phyloP scores from a whole-genome alignment of 1,140 invertebrate species.

The Lordiphosa stackelbergi region DNA sequence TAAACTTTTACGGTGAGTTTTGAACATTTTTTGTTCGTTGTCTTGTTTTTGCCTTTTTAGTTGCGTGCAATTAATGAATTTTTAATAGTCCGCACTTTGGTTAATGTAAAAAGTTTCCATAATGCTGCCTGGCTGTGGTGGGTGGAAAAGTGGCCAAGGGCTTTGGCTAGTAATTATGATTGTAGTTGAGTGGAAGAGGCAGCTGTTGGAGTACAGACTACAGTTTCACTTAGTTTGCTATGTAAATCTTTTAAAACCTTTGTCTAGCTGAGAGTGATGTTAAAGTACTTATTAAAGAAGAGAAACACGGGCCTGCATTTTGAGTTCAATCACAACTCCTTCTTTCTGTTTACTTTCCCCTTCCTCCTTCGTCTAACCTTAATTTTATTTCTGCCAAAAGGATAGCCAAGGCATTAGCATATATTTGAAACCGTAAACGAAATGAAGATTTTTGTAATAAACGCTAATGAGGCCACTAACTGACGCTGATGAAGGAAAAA shows the following conservation, averaged over 20 bases:
- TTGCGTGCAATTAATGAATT: slow-evolving; percentile 70
- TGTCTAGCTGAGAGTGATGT: slow-evolving; percentile 1
- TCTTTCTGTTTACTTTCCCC: too few species aligned
- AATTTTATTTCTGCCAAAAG: too few species aligned
- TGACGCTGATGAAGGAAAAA: slow-evolving; percentile 5
- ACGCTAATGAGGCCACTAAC: slow-evolving; percentile 57
- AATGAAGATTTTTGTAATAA: slow-evolving; percentile 50
- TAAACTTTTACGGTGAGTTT: slow-evolving; percentile 57
- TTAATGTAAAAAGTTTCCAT: slow-evolving; percentile 68
- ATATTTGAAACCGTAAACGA: slow-evolving; percentile 3
- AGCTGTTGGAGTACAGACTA: slow-evolving; percentile 16
- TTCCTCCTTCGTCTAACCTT: too few species aligned
- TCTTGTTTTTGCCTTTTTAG: slow-evolving; percentile 42
- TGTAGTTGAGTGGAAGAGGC: slow-evolving; percentile 34
- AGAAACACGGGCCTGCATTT: too few species aligned
- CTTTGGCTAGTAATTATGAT: slow-evolving; percentile 62
- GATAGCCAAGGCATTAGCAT: slow-evolving; percentile 6
- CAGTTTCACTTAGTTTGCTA: slow-evolving; percentile 30
- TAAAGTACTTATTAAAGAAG: too few species aligned
- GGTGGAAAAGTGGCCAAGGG: slow-evolving; percentile 1
- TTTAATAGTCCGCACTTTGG: slow-evolving; percentile 67
- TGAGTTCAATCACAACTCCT: too few species aligned
- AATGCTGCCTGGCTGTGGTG: slow-evolving; percentile 25
- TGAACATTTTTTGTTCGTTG: background rate
- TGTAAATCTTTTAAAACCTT: slow-evolving; percentile 52